A percentile compares a stretch with the other conserved stretches of the same genome.
These are phyloP conservation scores for Drosophila melanocephala DNA, from an alignment of 2,888 invertebrate genomes.

Conservation along the genomic window DNA sequence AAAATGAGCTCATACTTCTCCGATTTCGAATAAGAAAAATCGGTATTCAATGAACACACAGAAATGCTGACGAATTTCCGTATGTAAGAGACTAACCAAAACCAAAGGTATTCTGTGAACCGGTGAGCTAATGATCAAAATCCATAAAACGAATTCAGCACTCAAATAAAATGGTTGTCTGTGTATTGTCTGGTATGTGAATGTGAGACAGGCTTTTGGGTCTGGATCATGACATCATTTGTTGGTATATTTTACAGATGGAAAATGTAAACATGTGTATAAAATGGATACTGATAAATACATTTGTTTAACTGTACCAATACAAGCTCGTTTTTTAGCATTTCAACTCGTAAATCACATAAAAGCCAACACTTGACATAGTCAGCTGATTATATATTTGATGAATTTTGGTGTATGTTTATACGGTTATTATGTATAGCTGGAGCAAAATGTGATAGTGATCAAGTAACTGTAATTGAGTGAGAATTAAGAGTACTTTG, in stretches of 20 bases:
- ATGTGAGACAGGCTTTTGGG: constrained; percentile 62
- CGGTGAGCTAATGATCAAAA: constrained; percentile 70
- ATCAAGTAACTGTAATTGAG: constrained; percentile 28
- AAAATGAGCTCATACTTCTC: constrained; percentile 51
- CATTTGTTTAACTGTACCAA: neutral
- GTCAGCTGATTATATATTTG: constrained; percentile 12
- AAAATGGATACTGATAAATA: constrained; percentile 9
- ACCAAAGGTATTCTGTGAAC: constrained; percentile 45
- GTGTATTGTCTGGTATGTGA: constrained; percentile 42
- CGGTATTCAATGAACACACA: constrained; percentile 15
- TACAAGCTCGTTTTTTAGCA: constrained; percentile 17
- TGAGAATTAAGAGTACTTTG: constrained; percentile 14
- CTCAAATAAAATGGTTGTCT: constrained; percentile 8
- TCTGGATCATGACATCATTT: constrained; percentile 69
- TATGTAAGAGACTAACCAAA: constrained; percentile 30
- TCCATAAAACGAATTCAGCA: constrained; percentile 38
- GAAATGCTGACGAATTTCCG: constrained; percentile 59
- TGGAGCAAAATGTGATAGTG: constrained; percentile 26
- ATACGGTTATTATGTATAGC: constrained; percentile 11
- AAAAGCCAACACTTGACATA: constrained; percentile 35
- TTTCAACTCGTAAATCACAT: constrained; percentile 33
- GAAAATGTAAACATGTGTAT: constrained; percentile 13
- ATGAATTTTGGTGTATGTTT: constrained; percentile 22
- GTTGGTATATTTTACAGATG: constrained; percentile 43
- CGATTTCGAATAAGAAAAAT: constrained; percentile 28